A percentile compares a stretch with the other conserved stretches of the same genome.
Conservation (phyloP, 2,888 invertebrate species). For the Archips xylosteana region DNA sequence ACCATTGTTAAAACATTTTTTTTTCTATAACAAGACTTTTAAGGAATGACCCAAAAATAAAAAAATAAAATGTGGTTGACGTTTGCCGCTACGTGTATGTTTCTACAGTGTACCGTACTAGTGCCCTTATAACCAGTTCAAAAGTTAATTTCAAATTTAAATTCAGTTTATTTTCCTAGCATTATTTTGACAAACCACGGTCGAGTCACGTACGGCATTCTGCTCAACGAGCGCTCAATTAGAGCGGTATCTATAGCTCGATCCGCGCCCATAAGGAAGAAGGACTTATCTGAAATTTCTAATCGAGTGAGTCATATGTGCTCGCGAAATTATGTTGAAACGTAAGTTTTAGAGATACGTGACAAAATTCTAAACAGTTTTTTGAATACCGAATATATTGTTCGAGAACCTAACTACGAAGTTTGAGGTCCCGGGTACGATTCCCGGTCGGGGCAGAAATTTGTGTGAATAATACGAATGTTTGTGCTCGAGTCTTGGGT, state of each 20-base stretch:
- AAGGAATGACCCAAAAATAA: background rate
- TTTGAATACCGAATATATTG: too few species aligned
- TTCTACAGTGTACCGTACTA: background rate
- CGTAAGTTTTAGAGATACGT: constrained; percentile 15
- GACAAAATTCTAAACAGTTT: background rate
- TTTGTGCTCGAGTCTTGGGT: too few species aligned
- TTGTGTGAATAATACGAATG: too few species aligned
- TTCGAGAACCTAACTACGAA: too few species aligned
- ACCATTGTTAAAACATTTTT: too few species aligned
- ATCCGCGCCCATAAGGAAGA: constrained; percentile 77
- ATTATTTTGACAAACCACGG: constrained; percentile 54
- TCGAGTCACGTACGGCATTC: constrained; percentile 66
- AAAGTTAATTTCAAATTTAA: constrained; percentile 7
- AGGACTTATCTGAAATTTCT: constrained; percentile 75
- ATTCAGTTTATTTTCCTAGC: constrained; percentile 13
- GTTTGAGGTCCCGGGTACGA: too few species aligned
- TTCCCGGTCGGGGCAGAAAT: too few species aligned
- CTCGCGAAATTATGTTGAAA: constrained; percentile 64
- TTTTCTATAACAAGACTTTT: too few species aligned
- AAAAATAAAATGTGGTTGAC: background rate
- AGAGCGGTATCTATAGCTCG: constrained; percentile 67
- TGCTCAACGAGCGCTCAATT: constrained; percentile 62
- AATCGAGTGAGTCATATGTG: constrained; percentile 72
- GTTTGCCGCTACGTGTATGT: too few species aligned
- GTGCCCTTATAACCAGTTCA: background rate